Evolutionary conservation across 1,140 invertebrate genomes (phyloP).

Genomic region (Tigriopus japonicus): DNA sequence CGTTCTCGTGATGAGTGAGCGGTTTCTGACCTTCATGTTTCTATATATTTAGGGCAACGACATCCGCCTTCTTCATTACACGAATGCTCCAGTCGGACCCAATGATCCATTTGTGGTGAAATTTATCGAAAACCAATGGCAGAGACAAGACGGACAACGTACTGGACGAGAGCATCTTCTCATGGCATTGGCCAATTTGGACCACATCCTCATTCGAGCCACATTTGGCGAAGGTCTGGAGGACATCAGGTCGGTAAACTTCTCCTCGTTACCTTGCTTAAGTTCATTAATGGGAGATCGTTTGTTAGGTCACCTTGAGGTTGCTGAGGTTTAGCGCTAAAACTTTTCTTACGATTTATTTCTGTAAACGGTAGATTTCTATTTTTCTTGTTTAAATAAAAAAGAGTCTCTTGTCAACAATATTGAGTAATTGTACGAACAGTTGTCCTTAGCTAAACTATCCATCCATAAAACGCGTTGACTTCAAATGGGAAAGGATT

Average conservation of each 20-base stretch:
- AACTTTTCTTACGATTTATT: too few relatives aligned
- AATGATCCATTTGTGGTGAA: conserved; percentile 45
- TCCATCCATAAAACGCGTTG: too few relatives aligned
- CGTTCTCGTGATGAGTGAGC: too few relatives aligned
- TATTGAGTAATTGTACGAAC: too few relatives aligned
- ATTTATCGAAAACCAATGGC: conserved; percentile 58
- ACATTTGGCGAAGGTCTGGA: conserved; percentile 50
- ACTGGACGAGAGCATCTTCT: conserved; percentile 69
- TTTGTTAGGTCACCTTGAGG: conserved; percentile 1
- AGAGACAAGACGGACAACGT: conserved; percentile 53
- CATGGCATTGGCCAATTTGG: conserved; percentile 74
- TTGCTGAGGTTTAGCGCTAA: too few relatives aligned
- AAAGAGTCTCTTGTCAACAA: too few relatives aligned
- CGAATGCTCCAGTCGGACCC: conserved; percentile 34
- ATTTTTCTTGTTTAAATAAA: too few relatives aligned
- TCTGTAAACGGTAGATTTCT: too few relatives aligned
- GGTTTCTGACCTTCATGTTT: neutral
- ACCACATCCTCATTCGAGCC: conserved; percentile 73
- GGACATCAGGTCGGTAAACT: conserved; percentile 52
- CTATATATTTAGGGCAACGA: conserved; percentile 43
- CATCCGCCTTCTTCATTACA: conserved; percentile 48
- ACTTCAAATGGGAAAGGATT: too few relatives aligned
- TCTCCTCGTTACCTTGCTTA: conserved; percentile 19
- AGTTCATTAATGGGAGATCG: too few relatives aligned
- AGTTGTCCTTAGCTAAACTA: too few relatives aligned